Evolutionary conservation across 1,140 invertebrate genomes (phyloP), one percentile per base, ranked within the genome.

Genomic region (Hyles euphorbiae): DNA sequence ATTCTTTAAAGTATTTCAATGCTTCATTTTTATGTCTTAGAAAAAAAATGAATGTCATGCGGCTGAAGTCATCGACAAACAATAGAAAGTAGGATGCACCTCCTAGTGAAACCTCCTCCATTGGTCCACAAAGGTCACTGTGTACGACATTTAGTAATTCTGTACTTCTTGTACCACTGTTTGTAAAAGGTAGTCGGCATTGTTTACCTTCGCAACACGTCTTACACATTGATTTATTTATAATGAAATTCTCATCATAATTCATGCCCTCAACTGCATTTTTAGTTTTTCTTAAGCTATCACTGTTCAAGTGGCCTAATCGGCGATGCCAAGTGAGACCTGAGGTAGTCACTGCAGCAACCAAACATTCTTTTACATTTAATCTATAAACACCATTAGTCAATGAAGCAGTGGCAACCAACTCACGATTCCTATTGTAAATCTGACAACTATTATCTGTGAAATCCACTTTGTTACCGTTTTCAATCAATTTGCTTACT

Each of bases 71-170:
- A 8, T 68, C 63, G 34, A 68, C 52, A 60, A 69, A 63, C 1
- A 63, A 33, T 3, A 69, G 44, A 45, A 65, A 69, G 44, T 63
- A 69, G 43, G 43, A 61, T 33, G 43, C 47, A n/a, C 50, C 51
- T 11, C 60, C 64, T 2, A 67, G 52, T 52, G 60, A 67, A 11
- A 34, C 4, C 3, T 32, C 22, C 34, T 59, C 48, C 51, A 59
- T 53, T 3, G 58, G 32, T 12, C 58, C 50, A 52, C 65, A 76
- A 0, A 78, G 45, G 57, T 80, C 75, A 3, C 65, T 55, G 56
- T 78, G 68, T 3, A 74, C 60, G 5, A 72, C 12, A 45, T 67
- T 60, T 32, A 70, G 53, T 45, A 72, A 10, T 9, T 56, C 9
- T 11, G 5, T 40, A 43, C 53, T 55, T 33, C 53, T 61, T 8